Conservation (phyloP, 2,797 vertebrate species). For the Pseudochirops cupreus region DNA sequence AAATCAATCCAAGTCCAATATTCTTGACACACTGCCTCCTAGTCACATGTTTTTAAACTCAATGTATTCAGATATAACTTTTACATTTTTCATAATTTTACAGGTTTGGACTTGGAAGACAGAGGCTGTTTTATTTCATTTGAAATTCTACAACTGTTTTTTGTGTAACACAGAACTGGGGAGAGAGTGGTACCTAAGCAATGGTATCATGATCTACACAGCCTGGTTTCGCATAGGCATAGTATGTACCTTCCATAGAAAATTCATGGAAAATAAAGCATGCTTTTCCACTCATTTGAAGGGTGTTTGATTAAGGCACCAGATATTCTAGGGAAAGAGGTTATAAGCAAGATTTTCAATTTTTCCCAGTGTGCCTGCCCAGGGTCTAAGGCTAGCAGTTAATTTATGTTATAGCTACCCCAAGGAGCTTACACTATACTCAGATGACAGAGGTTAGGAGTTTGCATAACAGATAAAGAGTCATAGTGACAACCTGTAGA, state of each 20-base stretch:
- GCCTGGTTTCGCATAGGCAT: not conserved
- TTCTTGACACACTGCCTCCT: not conserved
- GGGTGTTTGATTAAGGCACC: not conserved
- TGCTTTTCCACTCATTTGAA: not conserved
- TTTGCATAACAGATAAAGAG: not conserved
- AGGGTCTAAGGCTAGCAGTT: not conserved
- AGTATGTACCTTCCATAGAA: not conserved
- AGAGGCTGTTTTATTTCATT: conserved; percentile 36
- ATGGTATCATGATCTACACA: conserved; percentile 13
- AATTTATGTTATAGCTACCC: not conserved
- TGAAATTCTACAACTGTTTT: not conserved
- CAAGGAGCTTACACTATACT: not conserved
- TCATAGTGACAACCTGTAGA: not conserved
- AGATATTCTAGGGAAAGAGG: not conserved
- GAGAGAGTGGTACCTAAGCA: not conserved
- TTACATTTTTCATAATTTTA: not conserved
- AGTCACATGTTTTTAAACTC: conserved; percentile 10
- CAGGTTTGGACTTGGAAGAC: not conserved
- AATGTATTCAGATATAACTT: not conserved
- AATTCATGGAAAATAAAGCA: not conserved
- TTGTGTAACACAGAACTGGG: not conserved
- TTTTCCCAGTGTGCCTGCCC: not conserved
- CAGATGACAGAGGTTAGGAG: not conserved
- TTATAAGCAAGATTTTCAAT: conserved; percentile 28
- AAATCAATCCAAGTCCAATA: not conserved